Percentiles rank a stretch among this genome's conserved stretches.
Conservation (phyloP, 1,140 invertebrate species). For the Drosophila insularis region DNA sequence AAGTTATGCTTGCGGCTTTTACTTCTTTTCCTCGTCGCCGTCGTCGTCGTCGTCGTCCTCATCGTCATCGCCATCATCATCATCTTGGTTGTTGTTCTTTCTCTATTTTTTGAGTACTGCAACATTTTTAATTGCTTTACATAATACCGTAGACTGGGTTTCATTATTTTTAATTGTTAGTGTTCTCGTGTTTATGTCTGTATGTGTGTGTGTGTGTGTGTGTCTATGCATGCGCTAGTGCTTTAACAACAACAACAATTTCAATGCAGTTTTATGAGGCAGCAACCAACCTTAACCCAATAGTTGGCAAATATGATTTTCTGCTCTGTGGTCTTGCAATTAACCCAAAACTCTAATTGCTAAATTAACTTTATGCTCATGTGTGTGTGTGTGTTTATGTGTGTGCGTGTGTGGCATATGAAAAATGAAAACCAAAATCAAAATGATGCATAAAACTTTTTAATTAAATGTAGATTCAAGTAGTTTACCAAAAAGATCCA, state of each 20-base stretch:
- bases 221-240: conserved; percentile 27
- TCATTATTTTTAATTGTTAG: conserved; percentile 77
- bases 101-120: conserved; percentile 29
- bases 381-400: not conserved
- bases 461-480: conserved; percentile 38
- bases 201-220: conserved; percentile 31
- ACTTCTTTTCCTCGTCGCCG: conserved; percentile 3
- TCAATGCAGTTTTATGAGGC: conserved; percentile 24
- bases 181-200: conserved; percentile 42
- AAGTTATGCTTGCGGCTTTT: conserved; percentile 20
- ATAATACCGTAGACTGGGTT: conserved; percentile 59
- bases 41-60: not conserved
- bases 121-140: conserved; percentile 77
- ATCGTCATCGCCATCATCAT: conserved; percentile 14
- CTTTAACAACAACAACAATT: conserved; percentile 23
- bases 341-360: conserved; percentile 54
- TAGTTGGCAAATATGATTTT: conserved; percentile 26
- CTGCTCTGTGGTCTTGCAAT: conserved; percentile 30
- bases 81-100: conserved; percentile 31
- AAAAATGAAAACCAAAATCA: conserved; percentile 40
- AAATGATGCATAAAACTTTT: conserved; percentile 36
- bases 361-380: conserved; percentile 40
- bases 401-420: not conserved
- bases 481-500: conserved; percentile 8
- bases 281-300: conserved; percentile 9